phyloP scores from a whole-genome alignment of 2,888 invertebrate genomes.

The Mactromeris polynyma region DNA sequence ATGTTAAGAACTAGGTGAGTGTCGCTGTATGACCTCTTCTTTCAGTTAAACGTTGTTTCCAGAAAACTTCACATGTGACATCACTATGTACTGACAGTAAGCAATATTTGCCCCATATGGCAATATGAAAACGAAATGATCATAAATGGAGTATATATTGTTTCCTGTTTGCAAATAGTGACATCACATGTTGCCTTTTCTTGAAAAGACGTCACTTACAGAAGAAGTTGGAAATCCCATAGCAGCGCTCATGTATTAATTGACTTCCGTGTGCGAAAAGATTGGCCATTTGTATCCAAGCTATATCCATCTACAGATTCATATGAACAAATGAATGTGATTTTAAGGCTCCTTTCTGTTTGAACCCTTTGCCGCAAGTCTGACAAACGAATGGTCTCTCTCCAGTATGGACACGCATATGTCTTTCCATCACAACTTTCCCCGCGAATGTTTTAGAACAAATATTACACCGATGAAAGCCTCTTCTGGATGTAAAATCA shows the following conservation, averaged over 20 bases:
- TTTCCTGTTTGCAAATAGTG: no score
- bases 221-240: no score
- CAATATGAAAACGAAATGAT: no score
- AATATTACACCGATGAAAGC: background rate
- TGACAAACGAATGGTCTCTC: constrained; percentile 29
- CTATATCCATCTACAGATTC: background rate
- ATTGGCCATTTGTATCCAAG: background rate
- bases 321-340: background rate
- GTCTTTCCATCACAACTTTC: background rate
- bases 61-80: no score
- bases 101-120: no score
- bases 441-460: background rate
- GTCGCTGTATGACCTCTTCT: background rate
- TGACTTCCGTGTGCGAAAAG: background rate
- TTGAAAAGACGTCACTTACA: no score
- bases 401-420: constrained; percentile 22
- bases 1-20: background rate
- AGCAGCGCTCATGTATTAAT: no score
- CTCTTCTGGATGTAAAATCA: background rate
- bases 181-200: no score
- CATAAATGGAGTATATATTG: no score
- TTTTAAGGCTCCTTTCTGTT: background rate
- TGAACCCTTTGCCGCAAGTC: background rate
- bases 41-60: background rate
- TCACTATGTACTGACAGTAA: no score